phyloP scores from a whole-genome alignment of 2,888 invertebrate species.

The Clusia tigrina region DNA sequence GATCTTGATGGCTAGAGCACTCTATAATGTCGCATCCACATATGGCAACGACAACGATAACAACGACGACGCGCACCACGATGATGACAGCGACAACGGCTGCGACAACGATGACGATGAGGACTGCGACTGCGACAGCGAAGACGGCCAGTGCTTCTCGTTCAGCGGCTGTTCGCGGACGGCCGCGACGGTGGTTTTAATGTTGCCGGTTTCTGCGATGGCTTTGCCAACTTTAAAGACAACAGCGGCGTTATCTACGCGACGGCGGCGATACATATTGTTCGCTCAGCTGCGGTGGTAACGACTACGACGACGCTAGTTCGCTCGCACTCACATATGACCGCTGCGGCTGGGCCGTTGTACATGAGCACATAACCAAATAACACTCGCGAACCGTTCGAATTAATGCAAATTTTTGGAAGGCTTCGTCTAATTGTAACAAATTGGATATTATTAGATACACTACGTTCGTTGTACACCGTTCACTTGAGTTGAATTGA shows the following conservation, averaged over 20 bases:
- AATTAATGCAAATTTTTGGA: too few relatives aligned
- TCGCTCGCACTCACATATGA: not conserved
- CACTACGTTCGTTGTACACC: not conserved
- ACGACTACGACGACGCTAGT: conserved; percentile 36
- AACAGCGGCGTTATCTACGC: conserved; percentile 41
- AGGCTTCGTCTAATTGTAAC: not conserved
- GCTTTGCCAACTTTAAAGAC: conserved; percentile 49
- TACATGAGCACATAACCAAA: too few relatives aligned
- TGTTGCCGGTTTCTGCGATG: too few relatives aligned
- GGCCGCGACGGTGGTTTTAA: conserved; percentile 17
- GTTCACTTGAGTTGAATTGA: not conserved
- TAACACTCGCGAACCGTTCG: too few relatives aligned
- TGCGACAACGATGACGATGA: not conserved
- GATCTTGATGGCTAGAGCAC: conserved; percentile 13
- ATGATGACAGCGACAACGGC: conserved; percentile 24
- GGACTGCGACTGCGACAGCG: conserved; percentile 15
- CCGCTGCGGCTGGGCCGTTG: too few relatives aligned
- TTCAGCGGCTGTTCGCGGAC: conserved; percentile 14
- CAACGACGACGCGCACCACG: conserved; percentile 1
- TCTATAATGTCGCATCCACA: conserved; percentile 11
- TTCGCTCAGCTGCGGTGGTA: conserved; percentile 23
- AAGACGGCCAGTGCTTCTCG: conserved; percentile 10
- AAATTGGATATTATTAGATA: not conserved
- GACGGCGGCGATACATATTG: conserved; percentile 40
- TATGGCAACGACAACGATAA: conserved; percentile 11